Conservation (phyloP, 2,797 vertebrate genomes). For the Pangasius larnaudii region DNA sequence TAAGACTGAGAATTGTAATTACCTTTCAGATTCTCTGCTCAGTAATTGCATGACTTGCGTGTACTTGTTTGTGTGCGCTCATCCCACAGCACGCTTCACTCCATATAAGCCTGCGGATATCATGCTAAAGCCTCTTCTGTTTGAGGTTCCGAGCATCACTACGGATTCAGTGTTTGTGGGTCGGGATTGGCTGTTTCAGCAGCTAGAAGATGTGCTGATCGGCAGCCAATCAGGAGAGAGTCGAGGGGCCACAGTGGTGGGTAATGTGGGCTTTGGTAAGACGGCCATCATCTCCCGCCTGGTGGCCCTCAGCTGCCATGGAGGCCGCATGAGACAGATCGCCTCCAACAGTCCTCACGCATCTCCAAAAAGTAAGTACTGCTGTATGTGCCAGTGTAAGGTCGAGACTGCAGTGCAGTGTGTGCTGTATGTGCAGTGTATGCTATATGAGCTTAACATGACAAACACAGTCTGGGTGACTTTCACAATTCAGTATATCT, state of each 20-base stretch:
- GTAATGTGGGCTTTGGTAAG: slow-evolving; percentile 95
- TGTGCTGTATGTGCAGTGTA: not conserved
- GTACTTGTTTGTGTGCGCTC: slow-evolving; percentile 44
- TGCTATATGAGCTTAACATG: not conserved
- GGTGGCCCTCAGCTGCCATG: slow-evolving; percentile 96
- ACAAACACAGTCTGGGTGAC: too few species aligned
- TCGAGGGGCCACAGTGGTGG: slow-evolving; percentile 85
- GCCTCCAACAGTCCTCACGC: slow-evolving; percentile 89
- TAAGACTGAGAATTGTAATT: not conserved
- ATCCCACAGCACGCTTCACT: slow-evolving; percentile 83
- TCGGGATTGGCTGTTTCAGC: slow-evolving; percentile 93
- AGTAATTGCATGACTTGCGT: slow-evolving; percentile 25
- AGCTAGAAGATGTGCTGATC: slow-evolving; percentile 85
- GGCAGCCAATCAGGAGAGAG: slow-evolving; percentile 74
- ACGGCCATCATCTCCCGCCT: slow-evolving; percentile 93
- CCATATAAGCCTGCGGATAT: slow-evolving; percentile 97
- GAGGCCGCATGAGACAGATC: slow-evolving; percentile 96
- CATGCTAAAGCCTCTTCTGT: slow-evolving; percentile 94
- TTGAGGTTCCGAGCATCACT: slow-evolving; percentile 98
- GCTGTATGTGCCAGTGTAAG: not conserved
- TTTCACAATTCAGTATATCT: not conserved
- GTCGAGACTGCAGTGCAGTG: not conserved
- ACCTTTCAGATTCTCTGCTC: not conserved
- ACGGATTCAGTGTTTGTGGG: slow-evolving; percentile 97
- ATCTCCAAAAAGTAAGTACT: slow-evolving; percentile 85